Evolutionary conservation across 2,888 invertebrate species (phyloP).

Genomic region (Sesia bembeciformis): DNA sequence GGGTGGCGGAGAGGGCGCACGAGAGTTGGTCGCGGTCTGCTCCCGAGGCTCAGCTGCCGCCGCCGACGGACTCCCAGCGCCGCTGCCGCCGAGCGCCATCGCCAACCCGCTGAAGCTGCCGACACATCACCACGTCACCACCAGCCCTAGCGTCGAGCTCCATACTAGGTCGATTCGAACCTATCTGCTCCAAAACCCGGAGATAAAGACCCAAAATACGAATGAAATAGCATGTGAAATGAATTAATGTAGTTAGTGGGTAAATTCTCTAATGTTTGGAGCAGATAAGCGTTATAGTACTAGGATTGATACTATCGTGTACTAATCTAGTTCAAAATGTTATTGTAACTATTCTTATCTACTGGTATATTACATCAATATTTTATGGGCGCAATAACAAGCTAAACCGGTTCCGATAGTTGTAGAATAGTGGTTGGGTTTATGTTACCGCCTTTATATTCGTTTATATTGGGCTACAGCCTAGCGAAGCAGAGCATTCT

Average conservation of each 20-base stretch:
- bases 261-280: conserved; percentile 30
- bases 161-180: conserved; percentile 24
- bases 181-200: conserved; percentile 51
- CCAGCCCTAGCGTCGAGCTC: conserved; percentile 52
- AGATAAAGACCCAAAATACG: not conserved
- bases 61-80: conserved; percentile 49
- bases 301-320: not conserved
- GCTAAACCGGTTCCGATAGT: too few relatives aligned
- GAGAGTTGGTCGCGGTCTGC: conserved; percentile 59
- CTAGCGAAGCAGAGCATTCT: conserved; percentile 72
- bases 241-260: not conserved
- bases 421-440: too few relatives aligned
- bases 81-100: conserved; percentile 70
- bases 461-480: conserved; percentile 16
- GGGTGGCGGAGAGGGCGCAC: conserved; percentile 63
- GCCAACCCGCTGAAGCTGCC: conserved; percentile 75
- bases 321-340: not conserved
- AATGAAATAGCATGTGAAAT: not conserved
- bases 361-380: not conserved
- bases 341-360: not conserved
- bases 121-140: conserved; percentile 73
- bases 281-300: conserved; percentile 48
- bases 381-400: too few relatives aligned
- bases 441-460: not conserved
- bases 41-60: conserved; percentile 34